Base-by-base conservation (phyloP, 2,888 invertebrate species). In the Drosophila rellima region DNA sequence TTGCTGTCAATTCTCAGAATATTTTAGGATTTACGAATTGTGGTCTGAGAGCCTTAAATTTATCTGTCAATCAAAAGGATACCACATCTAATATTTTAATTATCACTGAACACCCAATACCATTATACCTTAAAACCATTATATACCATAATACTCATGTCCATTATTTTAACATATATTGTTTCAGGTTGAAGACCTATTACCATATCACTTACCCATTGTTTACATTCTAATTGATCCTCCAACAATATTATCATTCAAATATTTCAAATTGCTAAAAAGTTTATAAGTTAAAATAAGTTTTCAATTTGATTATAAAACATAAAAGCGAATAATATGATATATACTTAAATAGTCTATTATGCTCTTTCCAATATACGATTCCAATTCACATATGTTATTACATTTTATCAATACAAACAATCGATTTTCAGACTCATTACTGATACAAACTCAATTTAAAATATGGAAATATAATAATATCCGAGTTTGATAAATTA, bases 171-270 rank as follows among this genome's bases (percentile, higher is more conserved):
- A n/a, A n/a, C n/a, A n/a, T n/a, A n/a, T n/a, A n/a, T 26, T 13
- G 33, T 37, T 23, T 31, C 2, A 31, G 20, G 20, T 33, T 33
- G 11, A 42, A 13, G 6, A 17, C 18, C 29, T 29, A 54, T 54
- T 54, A 40, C 8, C 40, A 54, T 54, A 40, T 31, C 40, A 26
- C 7, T 7, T 26, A 26, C n/a, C n/a, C n/a, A n/a, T n/a, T n/a
- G n/a, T n/a, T n/a, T n/a, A n/a, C n/a, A n/a, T n/a, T n/a, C n/a
- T 33, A 55, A 42, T 55, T 42, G 42, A 42, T 54, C 54, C 20
- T 33, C 33, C 42, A 55, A 42, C 54, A 55, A 55, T 20, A 44
- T 42, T 31, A 55, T 44, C 54, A 42, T 31, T 54, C 31, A 31
- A 40, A 40, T n/a, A 40, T 15, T 20, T 39, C 18, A 18, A 11